Base-by-base conservation (phyloP, 2,113 vertebrate species). In the Lontra canadensis region DNA sequence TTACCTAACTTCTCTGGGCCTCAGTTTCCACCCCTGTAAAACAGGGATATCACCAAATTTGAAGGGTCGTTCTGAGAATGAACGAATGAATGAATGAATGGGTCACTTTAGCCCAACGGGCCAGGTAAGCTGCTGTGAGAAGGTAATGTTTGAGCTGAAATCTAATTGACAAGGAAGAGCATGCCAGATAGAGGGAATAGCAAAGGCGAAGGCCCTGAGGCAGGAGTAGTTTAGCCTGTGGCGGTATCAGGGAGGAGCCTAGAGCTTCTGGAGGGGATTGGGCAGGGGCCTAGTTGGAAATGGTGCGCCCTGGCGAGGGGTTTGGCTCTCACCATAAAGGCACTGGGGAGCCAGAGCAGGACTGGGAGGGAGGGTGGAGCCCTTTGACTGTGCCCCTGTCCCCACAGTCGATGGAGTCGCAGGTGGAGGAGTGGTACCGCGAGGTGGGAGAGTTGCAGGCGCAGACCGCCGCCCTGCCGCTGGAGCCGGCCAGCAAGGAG, bases 381-480 rank as follows among this genome's bases (percentile, higher is more conserved):
- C 47, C 12, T 6, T 29, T 94, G 94, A 97, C 80, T 17, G 42
- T 20, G 57, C 47, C 26, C 7, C 82, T 95, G 85, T 81, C 18
- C 26, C 79, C 47, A 13, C 98, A 99, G 99, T 99, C 98, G 8
- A 99, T 99, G 99, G 99, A 99, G 98, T 98, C 97, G 1, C 99
- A 99, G 97, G 99, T 99, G 99, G 99, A 99, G 97, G 99, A 99
- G 95, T 99, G 99, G 99, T 99, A 99, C 97, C 98, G 99, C 91
- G 99, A 99, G 98, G 99, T 99, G 83, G 99, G 99, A 26, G 99
- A 99, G 78, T 97, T 99, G 42, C 99, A 99, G 98, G 99, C 98
- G 12, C 99, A 99, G 98, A 98, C 99, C 0, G 96, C 99, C 0
- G 98, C 99, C 92, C 98, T 99, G 91, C 99, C 99, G 0, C 98